Percentiles rank a stretch among this genome's conserved stretches.
These are phyloP conservation scores for Rhodophaea formosa DNA, from an alignment of 2,888 invertebrate genomes.

Conservation along the genomic window DNA sequence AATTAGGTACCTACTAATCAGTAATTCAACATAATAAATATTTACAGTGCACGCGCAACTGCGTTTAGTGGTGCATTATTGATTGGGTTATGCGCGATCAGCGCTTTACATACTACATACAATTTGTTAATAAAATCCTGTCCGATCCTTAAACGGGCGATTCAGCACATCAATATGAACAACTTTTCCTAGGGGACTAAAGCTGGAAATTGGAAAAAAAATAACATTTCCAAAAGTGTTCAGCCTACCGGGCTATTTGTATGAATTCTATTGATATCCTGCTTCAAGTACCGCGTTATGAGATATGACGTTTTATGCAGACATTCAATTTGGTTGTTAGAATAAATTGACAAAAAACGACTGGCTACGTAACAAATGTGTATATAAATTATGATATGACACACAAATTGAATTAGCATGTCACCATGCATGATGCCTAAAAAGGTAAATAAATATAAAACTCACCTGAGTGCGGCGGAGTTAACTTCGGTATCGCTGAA, in stretches of 20 bases:
- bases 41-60: not conserved
- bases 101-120: not conserved
- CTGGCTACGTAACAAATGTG: not conserved
- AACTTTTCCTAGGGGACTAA: too few species aligned
- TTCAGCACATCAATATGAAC: too few species aligned
- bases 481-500: slow-evolving; percentile 96
- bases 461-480: slow-evolving; percentile 82
- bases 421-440: slow-evolving; percentile 22
- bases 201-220: too few species aligned
- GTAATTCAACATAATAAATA: not conserved
- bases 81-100: not conserved
- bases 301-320: too few species aligned
- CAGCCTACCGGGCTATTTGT: too few species aligned
- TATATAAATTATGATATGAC: not conserved
- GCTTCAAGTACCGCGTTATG: too few species aligned
- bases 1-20: not conserved
- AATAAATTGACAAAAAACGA: not conserved
- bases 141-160: too few species aligned
- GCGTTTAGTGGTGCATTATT: not conserved
- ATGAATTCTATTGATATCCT: too few species aligned
- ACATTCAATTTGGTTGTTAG: too few species aligned
- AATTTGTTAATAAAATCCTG: too few species aligned
- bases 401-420: slow-evolving; percentile 2
- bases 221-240: too few species aligned
- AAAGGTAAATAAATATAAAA: slow-evolving; percentile 20